A percentile compares a stretch with the other conserved stretches of the same genome.
phyloP scores from a whole-genome alignment of 2,797 vertebrate species.

The Gymnoscopelus braueri region DNA sequence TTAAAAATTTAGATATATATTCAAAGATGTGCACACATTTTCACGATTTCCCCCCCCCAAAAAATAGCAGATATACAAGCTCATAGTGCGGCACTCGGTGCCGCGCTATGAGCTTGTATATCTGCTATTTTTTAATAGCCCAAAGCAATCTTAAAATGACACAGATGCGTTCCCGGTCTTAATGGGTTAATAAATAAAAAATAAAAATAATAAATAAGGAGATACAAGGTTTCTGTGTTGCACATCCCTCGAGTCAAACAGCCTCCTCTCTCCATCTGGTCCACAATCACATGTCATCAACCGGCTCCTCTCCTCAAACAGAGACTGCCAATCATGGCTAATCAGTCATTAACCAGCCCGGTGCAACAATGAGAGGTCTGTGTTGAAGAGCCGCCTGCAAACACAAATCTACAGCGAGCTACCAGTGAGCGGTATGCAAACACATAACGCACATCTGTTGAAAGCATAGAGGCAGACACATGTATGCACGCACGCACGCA shows the following conservation, averaged over 20 bases:
- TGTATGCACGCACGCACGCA: slow-evolving; percentile 2
- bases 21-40: too few species aligned
- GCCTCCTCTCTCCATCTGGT: slow-evolving; percentile 25
- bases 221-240: not conserved
- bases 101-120: too few species aligned
- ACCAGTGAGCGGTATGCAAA: slow-evolving; percentile 33
- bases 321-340: slow-evolving; percentile 37
- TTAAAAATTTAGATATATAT: too few species aligned
- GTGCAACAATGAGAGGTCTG: slow-evolving; percentile 55
- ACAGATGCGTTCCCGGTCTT: too few species aligned
- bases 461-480: slow-evolving; percentile 23
- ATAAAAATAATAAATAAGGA: too few species aligned
- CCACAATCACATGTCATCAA: slow-evolving; percentile 23
- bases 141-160: too few species aligned
- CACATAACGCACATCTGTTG: slow-evolving; percentile 22
- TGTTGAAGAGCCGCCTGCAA: slow-evolving; percentile 41
- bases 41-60: too few species aligned
- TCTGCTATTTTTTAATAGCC: too few species aligned
- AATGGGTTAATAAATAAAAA: too few species aligned
- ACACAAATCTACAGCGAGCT: slow-evolving; percentile 15
- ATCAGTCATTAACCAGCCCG: slow-evolving; percentile 61
- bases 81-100: too few species aligned
- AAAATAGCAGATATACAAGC: too few species aligned
- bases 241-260: slow-evolving; percentile 9
- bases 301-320: slow-evolving; percentile 31